Conservation (phyloP, 2,113 vertebrate species). For the Podilymbus podiceps region DNA sequence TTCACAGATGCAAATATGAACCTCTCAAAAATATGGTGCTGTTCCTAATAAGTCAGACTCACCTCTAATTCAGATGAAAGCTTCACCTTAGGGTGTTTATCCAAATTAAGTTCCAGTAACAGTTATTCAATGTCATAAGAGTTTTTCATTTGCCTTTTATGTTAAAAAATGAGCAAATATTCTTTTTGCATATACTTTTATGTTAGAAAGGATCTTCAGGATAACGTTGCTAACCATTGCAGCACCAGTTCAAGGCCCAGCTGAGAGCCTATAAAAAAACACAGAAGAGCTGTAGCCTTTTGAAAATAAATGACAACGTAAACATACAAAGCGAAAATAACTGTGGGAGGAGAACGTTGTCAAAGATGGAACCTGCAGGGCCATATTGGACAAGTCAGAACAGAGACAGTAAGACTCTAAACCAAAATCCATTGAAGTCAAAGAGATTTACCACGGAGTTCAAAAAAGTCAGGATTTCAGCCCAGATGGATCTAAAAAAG, state of each 20-base stretch:
- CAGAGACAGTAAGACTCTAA: not conserved
- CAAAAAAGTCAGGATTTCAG: not conserved
- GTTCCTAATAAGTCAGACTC: conserved; percentile 3
- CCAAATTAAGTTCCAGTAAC: conserved; percentile 32
- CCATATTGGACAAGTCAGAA: not conserved
- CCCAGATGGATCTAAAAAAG: not conserved
- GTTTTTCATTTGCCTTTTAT: conserved; percentile 26
- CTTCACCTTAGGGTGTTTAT: conserved; percentile 11
- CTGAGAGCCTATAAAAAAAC: not conserved
- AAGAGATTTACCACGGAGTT: not conserved
- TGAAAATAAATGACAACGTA: not conserved
- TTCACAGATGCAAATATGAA: conserved; percentile 27
- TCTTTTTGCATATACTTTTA: conserved; percentile 11
- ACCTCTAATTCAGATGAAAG: conserved; percentile 34
- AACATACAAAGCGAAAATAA: not conserved
- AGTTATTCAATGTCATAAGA: conserved; percentile 31
- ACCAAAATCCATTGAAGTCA: not conserved
- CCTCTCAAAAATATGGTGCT: conserved; percentile 8
- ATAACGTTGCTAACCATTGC: not conserved
- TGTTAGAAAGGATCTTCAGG: not conserved
- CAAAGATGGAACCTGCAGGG: conserved; percentile 1
- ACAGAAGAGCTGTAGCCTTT: not conserved
- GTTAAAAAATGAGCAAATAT: conserved; percentile 13
- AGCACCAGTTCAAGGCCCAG: not conserved
- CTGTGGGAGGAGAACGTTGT: not conserved